Evolutionary conservation across 2,888 invertebrate species (phyloP), one percentile per base, ranked within the genome.

Genomic region (Cenopis cana): DNA sequence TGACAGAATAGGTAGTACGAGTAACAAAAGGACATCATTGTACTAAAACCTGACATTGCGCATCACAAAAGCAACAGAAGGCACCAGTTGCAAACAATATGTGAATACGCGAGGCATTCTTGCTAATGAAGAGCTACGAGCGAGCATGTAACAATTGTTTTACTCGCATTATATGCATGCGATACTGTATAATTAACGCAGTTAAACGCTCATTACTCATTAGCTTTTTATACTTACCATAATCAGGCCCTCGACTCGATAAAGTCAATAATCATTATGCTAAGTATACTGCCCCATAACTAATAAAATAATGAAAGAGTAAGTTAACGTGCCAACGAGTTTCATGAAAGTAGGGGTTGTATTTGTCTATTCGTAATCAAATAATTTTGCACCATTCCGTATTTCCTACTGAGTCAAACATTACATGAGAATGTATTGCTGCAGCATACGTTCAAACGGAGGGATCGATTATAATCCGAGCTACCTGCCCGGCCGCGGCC

Each of bases 401-500:
- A 9, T 11, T 38, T 38, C 38, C 38, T 41, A 41, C 41, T 41
- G 12, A 6, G 5, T 14, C 14, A 46, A 6, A 12, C 14, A 41
- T 14, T 14, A 6, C 12, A 46, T 46, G 14, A 20, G 50, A 49
- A 61, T 33, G n/a, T 20, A 52, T 1, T 24, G 24, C 24, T 68
- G 68, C 72, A 72, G 74, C 59, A 74, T 75, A 75, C 54, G 73
- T 71, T 72, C 74, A 77, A 76, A 77, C 77, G 81, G 79, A 78
- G 78, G 84, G 81, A 83, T 85, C 85, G 83, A 88, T 87, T 87
- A 85, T 85, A 87, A 86, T 85, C 83, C 84, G 83, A 81, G 81
- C 89, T 90, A 89, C 90, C 90, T 90, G 91, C 87, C 80, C 80
- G 78, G 81, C 80, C 82, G 81, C 79, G 79, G 77, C 79, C 78